Conservation (phyloP, 2,888 invertebrate genomes). For the Lordiphosa fenestrarum region DNA sequence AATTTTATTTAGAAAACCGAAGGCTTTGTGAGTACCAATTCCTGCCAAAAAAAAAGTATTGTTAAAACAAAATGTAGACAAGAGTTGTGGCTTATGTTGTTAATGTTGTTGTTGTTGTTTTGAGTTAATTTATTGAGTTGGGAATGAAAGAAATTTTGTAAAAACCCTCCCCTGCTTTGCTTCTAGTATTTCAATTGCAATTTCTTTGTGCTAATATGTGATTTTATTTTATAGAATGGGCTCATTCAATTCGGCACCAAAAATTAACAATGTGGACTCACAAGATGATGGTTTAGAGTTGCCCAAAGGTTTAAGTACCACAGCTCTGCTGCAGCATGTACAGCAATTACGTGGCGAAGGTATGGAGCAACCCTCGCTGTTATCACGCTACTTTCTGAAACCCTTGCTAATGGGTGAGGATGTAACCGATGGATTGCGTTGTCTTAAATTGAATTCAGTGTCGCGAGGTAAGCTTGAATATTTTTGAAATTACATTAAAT, state of each 20-base stretch:
- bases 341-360: conserved; percentile 80
- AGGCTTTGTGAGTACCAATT: conserved; percentile 73
- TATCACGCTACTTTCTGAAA: conserved; percentile 78
- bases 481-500: too few relatives aligned
- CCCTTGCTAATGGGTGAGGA: conserved; percentile 65
- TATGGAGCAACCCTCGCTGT: conserved; percentile 80
- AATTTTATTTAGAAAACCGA: conserved; percentile 69
- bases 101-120: conserved; percentile 29
- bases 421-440: conserved; percentile 77
- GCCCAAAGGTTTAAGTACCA: conserved; percentile 80
- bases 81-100: conserved; percentile 4
- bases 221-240: conserved; percentile 84
- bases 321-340: conserved; percentile 82
- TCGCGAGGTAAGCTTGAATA: conserved; percentile 76
- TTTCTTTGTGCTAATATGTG: neutral
- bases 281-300: conserved; percentile 83
- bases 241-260: conserved; percentile 86
- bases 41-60: neutral
- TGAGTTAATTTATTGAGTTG: neutral
- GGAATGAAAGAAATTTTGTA: too few relatives aligned
- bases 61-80: neutral
- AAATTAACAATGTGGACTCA: conserved; percentile 84
- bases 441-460: conserved; percentile 80
- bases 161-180: too few relatives aligned
- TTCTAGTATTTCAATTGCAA: conserved; percentile 6